Base-by-base conservation (phyloP, 1,140 invertebrate species). In the Orchestia grillus region DNA sequence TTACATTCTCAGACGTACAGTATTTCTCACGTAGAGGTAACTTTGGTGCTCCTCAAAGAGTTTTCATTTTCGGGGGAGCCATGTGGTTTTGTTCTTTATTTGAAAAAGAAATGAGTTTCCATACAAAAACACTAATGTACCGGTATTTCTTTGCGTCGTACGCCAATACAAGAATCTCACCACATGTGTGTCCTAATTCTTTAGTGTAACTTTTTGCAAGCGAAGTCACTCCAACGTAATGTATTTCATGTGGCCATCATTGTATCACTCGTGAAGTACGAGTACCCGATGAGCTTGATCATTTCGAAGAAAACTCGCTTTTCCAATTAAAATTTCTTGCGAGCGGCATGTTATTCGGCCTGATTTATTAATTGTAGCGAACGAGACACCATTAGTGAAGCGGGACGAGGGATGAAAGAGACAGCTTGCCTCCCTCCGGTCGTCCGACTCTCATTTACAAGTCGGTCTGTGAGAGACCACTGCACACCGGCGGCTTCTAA, bases 361-460 rank as follows among this genome's bases (percentile, higher is more conserved):
- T 77, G 62, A 77, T 77, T 4, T 90, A 42, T 90, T 90, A 90
- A 90, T 90, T 90, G 88, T 41, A 15, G 88, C 11, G 88, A 6
- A 90, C 88, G 1, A 41, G 28, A 42, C 36, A 42, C 43, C 92
- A 94, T 94, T 47, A 45, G 36, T 94, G 40, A 42, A 94, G 44
- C 43, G 41, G 11, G 92, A 47, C 40, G 43, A 3, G 19, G 92
- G 44, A 94, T 94, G 92, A 94, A 94, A 94, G 43, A 94, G 92
- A 45, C 92, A 45, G 92, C 92, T 94, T 47, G 44, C 92, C 92
- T 94, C 44, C 19, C 44, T 94, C 36, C 43, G 44, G 92, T 42
- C 8, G 41, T 11, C 92, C 6, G 40, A n/a, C 19, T 40, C 92
- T 47, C 92, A 94, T 94, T 94, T 94, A 94, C 92, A 94, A 94